Evolutionary conservation across 1,140 invertebrate genomes (phyloP), one percentile per base, ranked within the genome.

Genomic region (Cherax destructor): DNA sequence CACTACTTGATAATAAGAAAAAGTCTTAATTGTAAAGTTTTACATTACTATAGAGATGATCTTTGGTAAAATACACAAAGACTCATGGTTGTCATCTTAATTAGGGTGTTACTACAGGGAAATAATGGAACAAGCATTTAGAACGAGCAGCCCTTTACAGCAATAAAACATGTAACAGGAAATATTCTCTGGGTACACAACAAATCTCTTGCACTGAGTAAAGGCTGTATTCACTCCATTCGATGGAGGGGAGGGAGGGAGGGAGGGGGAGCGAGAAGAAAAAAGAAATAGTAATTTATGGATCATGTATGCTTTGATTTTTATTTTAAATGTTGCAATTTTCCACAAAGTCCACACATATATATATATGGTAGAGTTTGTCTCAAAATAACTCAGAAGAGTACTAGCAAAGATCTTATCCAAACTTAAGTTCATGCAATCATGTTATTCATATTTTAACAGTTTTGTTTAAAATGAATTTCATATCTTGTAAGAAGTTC

Each of bases 1-100:
- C 84, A 91, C 85, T 91, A 91, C 90, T 91, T 91, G 90, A 91
- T 91, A 91, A 91, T 86, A 86, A 91, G 90, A 91, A 91, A 89
- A 91, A 91, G 90, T 91, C 84, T 91, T 86, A 91, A 87, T 74
- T 86, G 84, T 91, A 91, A 87, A 83, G 90, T 87, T 87, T 87
- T 91, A 91, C 89, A 91, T 91, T 83, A 91, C 85, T 86, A 91
- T 91, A 91, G 84, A 91, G 90, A 87, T 87, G 90, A 87, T 87
- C 90, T 87, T 87, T 91, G 88, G 90, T 91, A 83, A 91, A 86
- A 76, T 91, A 87, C 90, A 83, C 89, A 87, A 86, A 91, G 90
- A 91, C 78, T 91, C 78, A 83, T 91, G 84, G 90, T 86, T 91
- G 85, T 91, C 85, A 80, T 91, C 89, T 91, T 84, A 91, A 84